A percentile compares a stretch with the other conserved stretches of the same genome.
Conservation (phyloP, 92 coral and sea anemone species). For the Umimayanthus chanpuru region DNA sequence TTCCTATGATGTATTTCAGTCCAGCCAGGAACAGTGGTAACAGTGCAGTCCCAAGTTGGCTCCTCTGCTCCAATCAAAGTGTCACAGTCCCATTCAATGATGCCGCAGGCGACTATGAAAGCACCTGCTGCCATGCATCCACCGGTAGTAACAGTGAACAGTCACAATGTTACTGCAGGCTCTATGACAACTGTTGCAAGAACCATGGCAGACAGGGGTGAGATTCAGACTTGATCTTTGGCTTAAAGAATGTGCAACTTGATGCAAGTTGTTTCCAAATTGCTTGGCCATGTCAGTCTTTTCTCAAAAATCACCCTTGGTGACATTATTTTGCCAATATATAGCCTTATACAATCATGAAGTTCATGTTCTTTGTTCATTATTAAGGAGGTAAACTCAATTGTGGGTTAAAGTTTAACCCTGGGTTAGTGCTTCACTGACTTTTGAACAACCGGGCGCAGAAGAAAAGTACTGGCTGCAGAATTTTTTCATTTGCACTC, state of each 20-base stretch:
- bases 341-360: too few relatives aligned
- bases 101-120: constrained; percentile 37
- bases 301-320: too few relatives aligned
- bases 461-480: too few relatives aligned
- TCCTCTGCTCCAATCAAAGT: constrained; percentile 19
- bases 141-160: constrained; percentile 10
- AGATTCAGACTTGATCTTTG: background rate
- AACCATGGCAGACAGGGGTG: constrained; percentile 35
- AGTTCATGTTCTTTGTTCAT: too few relatives aligned
- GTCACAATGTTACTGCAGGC: background rate
- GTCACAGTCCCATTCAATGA: constrained; percentile 23
- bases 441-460: too few relatives aligned
- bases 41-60: constrained; percentile 27
- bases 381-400: too few relatives aligned
- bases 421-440: too few relatives aligned
- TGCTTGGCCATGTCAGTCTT: too few relatives aligned
- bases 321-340: too few relatives aligned
- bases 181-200: background rate
- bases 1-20: background rate
- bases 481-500: too few relatives aligned
- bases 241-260: background rate
- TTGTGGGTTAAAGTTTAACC: too few relatives aligned
- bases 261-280: too few relatives aligned
- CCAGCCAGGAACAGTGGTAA: constrained; percentile 36
- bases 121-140: constrained; percentile 17